phyloP scores from a whole-genome alignment of 2,797 vertebrate genomes.

The Parauchenoglanis ngamensis region DNA sequence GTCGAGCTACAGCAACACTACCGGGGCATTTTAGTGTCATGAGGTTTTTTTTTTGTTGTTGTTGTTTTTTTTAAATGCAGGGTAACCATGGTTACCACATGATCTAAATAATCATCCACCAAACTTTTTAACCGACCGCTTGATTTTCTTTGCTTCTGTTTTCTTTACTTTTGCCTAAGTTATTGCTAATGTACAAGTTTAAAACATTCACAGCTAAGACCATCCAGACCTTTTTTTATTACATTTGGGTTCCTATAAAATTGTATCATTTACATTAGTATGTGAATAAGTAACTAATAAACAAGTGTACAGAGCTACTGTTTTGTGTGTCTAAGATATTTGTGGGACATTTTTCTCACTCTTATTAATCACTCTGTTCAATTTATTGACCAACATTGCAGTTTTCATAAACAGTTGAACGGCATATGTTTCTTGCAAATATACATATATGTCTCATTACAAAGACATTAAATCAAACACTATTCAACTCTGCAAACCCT shows the following conservation, averaged over 20 bases:
- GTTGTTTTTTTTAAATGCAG: neutral
- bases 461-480: neutral
- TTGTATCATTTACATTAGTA: slow-evolving; percentile 40
- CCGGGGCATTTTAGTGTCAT: slow-evolving; percentile 27
- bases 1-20: slow-evolving; percentile 38
- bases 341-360: neutral
- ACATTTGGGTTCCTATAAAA: slow-evolving; percentile 28
- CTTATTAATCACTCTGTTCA: neutral
- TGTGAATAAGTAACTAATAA: slow-evolving; percentile 46
- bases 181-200: slow-evolving; percentile 42
- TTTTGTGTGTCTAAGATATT: neutral
- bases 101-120: slow-evolving; percentile 5
- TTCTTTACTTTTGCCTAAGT: slow-evolving; percentile 35
- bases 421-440: neutral
- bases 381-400: slow-evolving; percentile 25
- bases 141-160: slow-evolving; percentile 32
- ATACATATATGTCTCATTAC: neutral
- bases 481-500: neutral
- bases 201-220: slow-evolving; percentile 35
- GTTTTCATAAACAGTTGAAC: neutral
- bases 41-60: neutral
- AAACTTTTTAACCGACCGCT: slow-evolving; percentile 26
- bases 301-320: slow-evolving; percentile 25
- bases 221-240: slow-evolving; percentile 6
- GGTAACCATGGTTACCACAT: slow-evolving; percentile 19